Base-by-base conservation (phyloP, 1,140 invertebrate species). In the Ruditapes philippinarum region DNA sequence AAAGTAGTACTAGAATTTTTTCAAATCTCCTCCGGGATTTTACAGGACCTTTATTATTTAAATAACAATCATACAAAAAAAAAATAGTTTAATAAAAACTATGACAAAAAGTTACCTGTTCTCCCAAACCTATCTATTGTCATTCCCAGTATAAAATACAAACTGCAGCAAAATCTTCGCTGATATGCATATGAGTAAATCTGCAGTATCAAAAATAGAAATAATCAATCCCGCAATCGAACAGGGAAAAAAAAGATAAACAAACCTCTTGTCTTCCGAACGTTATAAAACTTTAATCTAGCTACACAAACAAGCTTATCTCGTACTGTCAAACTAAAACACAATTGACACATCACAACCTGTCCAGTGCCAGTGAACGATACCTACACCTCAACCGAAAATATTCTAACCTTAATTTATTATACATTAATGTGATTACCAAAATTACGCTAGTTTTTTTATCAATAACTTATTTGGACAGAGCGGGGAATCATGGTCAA, bases 361-460 rank as follows among this genome's bases (percentile, higher is more conserved):
- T 7, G 19, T 28, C 70, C 40, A 1, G 40, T 9, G 22, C 45
- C n/a, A 11, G 9, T 19, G 33, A n/a, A 45, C 1, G 1, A 40
- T 57, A 57, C 76, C 57, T 40, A 31, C 40, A 54, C n/a, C 49
- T 31, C 14, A n/a, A 51, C n/a, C 31, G 9, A 12, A 4, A 31
- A 45, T 57, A 57, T 19, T 33, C 25, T 57, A 60, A 7, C 1
- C 14, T 28, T 33, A 49, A 79, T 79, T 79, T 49, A 79, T 79
- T 79, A 54, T 54, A n/a, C 76, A 57, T 54, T 60, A 57, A 54
- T 33, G 17, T 40, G 25, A 79, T 79, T 79, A 79, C n/a, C n/a
- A n/a, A n/a, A n/a, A n/a, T n/a, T 79, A 7, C 0, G 9, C 49
- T 51, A 57, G 33, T 12, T 28, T 45, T 45, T 5, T 45, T 45